Base-by-base conservation (phyloP, 2,888 invertebrate genomes). In the Cataglyphis livida region DNA sequence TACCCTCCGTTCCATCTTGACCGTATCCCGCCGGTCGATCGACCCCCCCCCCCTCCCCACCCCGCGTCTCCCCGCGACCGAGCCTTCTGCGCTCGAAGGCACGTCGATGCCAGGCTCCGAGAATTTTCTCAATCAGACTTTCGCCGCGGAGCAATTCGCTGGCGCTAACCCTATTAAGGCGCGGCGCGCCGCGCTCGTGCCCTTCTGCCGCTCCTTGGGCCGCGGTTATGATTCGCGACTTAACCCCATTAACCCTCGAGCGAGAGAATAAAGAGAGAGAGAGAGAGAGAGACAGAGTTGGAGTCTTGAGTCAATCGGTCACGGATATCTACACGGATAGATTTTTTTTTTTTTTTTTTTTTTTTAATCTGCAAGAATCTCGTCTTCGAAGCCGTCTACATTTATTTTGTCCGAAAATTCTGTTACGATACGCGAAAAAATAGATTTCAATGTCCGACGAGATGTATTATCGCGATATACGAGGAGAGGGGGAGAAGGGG, bases 91-190 rank as follows among this genome's bases (percentile, higher is more conserved):
- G 70, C 44, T 81, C 74, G 75, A 44, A 65, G 66, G 74, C 76
- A 74, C 82, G 82, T 82, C 68, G 71, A 57, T 59, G 87, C 85
- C 83, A 61, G 76, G 81, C 44, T 79, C 84, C 79, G 85, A 82
- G 88, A 93, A 89, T 93, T 93, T 94, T 93, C 93, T 92, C 94
- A 93, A 94, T 94, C 94, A 92, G 92, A 92, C 91, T 92, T 93
- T 93, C 90, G 91, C 92, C 92, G 89, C 92, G 88, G 90, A 91
- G 91, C 93, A 93, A 94, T 94, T 94, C 93, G 91, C 21, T 91
- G 90, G 89, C 89, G 90, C 90, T 93, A 93, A 94, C 92, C 90
- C 93, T 86, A 92, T 94, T 94, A 93, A 91, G 87, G 85, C 88
- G 83, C 84, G 86, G 90, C 87, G 82, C 61, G 61, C 70, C 64